Evolutionary conservation across 30 jellyfish, hydroid and myxozoan genomes (phyloP).

Genomic region (Cassiopea andromeda): DNA sequence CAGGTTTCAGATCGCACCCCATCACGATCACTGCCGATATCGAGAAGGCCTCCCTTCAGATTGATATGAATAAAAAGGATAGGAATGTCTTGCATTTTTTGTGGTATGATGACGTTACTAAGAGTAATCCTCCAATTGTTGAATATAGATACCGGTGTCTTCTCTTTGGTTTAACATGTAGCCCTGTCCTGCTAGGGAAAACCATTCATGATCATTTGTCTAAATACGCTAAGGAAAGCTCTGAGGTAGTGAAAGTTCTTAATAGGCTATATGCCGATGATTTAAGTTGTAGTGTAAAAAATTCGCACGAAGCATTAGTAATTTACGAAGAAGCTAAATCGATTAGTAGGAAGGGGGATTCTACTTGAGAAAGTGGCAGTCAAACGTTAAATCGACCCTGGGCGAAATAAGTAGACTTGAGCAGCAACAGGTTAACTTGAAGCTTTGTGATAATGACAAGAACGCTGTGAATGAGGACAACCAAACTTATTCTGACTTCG

Average conservation of each 20-base stretch:
- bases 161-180: constrained; percentile 29
- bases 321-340: constrained; percentile 22
- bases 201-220: constrained; percentile 29
- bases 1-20: constrained; percentile 13
- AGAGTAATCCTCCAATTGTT: constrained; percentile 6
- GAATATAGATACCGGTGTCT: constrained; percentile 14
- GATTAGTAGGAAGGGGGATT: constrained; percentile 59
- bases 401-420: constrained; percentile 9
- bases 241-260: constrained; percentile 10
- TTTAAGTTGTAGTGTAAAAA: constrained; percentile 12
- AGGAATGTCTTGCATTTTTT: constrained; percentile 24
- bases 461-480: constrained; percentile 45
- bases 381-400: constrained; percentile 42
- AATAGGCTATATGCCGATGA: constrained; percentile 32
- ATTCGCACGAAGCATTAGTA: constrained; percentile 10
- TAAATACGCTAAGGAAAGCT: not conserved
- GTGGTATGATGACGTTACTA: constrained; percentile 41
- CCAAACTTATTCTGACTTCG: constrained; percentile 37
- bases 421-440: not conserved
- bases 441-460: not conserved
- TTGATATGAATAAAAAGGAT: constrained; percentile 18
- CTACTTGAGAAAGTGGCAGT: constrained; percentile 63
- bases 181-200: constrained; percentile 35
- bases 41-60: constrained; percentile 49
- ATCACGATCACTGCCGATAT: constrained; percentile 17